Evolutionary conservation across 2,797 vertebrate species (phyloP).

Genomic region (Rhynchotus rufescens): DNA sequence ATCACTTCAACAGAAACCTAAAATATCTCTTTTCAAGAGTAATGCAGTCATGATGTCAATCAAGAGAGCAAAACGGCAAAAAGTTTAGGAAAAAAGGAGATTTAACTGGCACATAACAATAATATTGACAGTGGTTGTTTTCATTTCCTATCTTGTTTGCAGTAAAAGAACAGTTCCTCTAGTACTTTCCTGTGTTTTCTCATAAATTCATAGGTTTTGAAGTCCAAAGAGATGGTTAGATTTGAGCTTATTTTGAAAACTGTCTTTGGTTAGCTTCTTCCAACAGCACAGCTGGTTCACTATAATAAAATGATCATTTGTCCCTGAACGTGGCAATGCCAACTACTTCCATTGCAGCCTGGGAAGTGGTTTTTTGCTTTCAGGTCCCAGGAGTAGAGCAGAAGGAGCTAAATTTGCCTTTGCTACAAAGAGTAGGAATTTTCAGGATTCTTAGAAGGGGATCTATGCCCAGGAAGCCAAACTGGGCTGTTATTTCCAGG

Average conservation of each 20-base stretch:
- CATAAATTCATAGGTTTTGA: background rate
- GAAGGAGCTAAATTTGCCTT: background rate
- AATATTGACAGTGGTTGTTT: background rate
- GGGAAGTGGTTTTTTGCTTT: background rate
- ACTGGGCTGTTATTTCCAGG: background rate
- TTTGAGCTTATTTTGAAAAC: slow-evolving; percentile 15
- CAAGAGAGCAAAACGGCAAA: background rate
- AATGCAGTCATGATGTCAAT: background rate
- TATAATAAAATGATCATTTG: background rate
- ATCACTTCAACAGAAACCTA: background rate
- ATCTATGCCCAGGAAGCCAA: background rate
- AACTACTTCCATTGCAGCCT: slow-evolving; percentile 10
- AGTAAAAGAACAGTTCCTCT: background rate
- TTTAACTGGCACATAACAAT: background rate
- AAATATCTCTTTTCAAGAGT: background rate
- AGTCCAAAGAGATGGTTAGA: background rate
- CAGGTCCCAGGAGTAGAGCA: background rate
- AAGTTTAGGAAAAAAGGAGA: background rate
- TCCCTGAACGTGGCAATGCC: slow-evolving; percentile 16
- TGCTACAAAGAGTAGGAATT: background rate
- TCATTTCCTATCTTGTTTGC: background rate
- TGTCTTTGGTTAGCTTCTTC: background rate
- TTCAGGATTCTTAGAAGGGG: background rate
- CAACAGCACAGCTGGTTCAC: background rate
- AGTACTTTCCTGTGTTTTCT: background rate